Evolutionary conservation across 2,113 vertebrate genomes (phyloP).

Genomic region (Leptobrachium leishanense): DNA sequence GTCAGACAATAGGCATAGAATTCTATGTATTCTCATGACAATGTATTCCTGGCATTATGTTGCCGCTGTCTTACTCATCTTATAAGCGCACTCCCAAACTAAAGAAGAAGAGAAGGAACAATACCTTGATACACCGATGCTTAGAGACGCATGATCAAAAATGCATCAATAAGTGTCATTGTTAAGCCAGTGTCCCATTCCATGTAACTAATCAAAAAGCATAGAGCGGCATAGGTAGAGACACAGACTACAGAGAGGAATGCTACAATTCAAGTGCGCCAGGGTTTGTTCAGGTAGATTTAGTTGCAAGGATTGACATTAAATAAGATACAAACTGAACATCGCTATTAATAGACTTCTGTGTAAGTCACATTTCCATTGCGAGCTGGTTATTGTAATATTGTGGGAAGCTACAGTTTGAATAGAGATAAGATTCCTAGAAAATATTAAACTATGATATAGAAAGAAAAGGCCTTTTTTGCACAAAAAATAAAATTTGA

Average conservation of each 20-base stretch:
- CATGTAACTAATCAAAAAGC: neutral
- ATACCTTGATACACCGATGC: slow-evolving; percentile 3
- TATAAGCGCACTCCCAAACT: neutral
- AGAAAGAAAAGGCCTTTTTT: no score
- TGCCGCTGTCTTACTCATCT: neutral
- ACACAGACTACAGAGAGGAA: neutral
- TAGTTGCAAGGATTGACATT: slow-evolving; percentile 3
- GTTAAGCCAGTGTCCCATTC: neutral
- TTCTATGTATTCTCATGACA: neutral
- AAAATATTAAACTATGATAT: no score
- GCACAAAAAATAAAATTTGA: no score
- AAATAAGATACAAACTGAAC: slow-evolving; percentile 10
- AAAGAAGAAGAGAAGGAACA: neutral
- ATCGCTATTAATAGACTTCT: slow-evolving; percentile 28
- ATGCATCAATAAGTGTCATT: neutral
- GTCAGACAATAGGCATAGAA: neutral
- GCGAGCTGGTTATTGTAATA: slow-evolving; percentile 4
- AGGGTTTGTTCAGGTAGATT: slow-evolving; percentile 1
- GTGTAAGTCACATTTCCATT: neutral
- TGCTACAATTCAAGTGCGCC: slow-evolving; percentile 1
- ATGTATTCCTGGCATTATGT: neutral
- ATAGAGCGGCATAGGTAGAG: neutral
- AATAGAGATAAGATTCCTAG: no score
- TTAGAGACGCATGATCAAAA: slow-evolving; percentile 4
- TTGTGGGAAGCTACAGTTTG: neutral